Conservation (phyloP, 1,140 invertebrate species). For the Drosophila dunni region DNA sequence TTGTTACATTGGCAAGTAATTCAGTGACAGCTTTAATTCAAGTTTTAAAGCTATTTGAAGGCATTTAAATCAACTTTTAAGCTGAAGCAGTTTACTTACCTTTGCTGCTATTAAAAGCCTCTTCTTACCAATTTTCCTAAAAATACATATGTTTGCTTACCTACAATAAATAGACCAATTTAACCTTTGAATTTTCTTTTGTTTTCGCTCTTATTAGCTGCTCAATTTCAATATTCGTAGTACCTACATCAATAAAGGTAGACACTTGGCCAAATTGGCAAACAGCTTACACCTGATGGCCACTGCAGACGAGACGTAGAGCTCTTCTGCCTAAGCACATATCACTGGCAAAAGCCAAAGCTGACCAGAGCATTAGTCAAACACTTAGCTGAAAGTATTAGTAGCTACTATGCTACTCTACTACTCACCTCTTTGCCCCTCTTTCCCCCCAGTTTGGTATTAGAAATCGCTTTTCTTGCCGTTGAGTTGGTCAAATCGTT, state of each 20-base stretch:
- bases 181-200: no score
- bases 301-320: slow-evolving; percentile 14
- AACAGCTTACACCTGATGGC: slow-evolving; percentile 18
- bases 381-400: slow-evolving; percentile 56
- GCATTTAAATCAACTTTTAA: no score
- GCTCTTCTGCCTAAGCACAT: slow-evolving; percentile 40
- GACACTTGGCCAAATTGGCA: background rate
- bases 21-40: no score
- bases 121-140: no score
- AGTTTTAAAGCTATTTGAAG: no score
- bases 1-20: no score
- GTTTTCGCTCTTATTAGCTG: background rate
- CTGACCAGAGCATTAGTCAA: slow-evolving; percentile 62
- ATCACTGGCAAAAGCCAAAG: slow-evolving; percentile 51
- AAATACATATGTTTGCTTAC: no score
- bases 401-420: background rate
- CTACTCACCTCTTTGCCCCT: no score
- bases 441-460: background rate
- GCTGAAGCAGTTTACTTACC: no score
- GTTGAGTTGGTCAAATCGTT: slow-evolving; percentile 53
- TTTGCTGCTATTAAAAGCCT: no score
- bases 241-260: background rate
- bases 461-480: slow-evolving; percentile 4
- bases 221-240: background rate
- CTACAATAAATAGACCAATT: no score